Base-by-base conservation (phyloP, 2,797 vertebrate species). In the Ceryle rudis region DNA sequence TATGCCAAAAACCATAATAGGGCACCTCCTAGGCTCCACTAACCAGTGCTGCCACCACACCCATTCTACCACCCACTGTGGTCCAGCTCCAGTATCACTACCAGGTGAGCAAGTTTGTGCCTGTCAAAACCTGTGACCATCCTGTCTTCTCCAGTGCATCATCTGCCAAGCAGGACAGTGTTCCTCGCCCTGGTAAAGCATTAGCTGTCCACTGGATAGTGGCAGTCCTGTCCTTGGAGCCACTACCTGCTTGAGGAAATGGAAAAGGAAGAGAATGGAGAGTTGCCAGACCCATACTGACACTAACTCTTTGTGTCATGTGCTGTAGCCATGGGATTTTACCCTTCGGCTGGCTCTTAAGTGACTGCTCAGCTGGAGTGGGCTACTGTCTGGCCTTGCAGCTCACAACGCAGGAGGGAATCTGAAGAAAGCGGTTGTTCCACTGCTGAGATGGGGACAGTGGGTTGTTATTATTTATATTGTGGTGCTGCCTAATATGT, bases 401-500 rank as follows among this genome's bases (percentile, higher is more conserved):
- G 87, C 89, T 91, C 89, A 72, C 57, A 93, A 86, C 54, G 0
- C 92, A 89, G 94, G 88, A 92, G 85, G 96, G 78, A 89, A 84
- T 81, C 84, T 79, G 91, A 41, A 79, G 96, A 92, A 91, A 95
- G 90, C 33, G 67, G 71, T 82, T 70, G 88, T 23, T 88, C 66
- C 12, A 4, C 74, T 42, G 81, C 88, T 91, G 88, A 66, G 89
- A 94, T 90, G 92, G 94, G 90, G 92, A 94, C 94, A 91, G 95
- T 75, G 86, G 72, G 74, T 95, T 96, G 91, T 95, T 97, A 90
- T 95, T 97, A 96, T 94, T 96, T 97, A 87, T 91, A 69, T 91
- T 97, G 95, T 94, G 92, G 78, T 89, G 61, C 94, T 94, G 92
- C 89, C 69, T 95, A 94, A 78, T 94, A 80, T 9, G 65, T 78